Evolutionary conservation across 2,113 vertebrate species (phyloP), one percentile per base, ranked within the genome.

Genomic region (Centrocercus urophasianus): DNA sequence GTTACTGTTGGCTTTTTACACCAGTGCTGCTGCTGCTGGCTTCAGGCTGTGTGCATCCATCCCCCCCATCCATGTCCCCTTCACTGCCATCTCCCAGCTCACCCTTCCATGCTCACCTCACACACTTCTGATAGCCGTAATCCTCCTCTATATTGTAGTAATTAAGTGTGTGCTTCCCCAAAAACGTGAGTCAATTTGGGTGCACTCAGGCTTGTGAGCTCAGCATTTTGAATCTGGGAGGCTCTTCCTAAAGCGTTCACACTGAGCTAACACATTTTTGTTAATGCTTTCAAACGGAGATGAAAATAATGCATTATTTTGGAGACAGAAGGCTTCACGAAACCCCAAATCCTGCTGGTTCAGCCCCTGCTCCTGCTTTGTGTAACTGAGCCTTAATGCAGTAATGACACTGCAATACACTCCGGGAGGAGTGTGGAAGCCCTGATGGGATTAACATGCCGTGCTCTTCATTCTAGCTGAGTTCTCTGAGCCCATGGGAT

Each of bases 191-290:
- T 59, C 79, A 30, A 79, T 87, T 38, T 59, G 21, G 59, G 30
- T 70, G 83, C 16, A 17, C 69, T 65, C 4, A 2, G 50, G 48
- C 54, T 67, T 59, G 17, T n/a, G 28, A 2, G 4, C 50, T 81
- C 61, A 42, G 43, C 11, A 52, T 57, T 77, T 42, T 30, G 8
- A 16, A 38, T 87, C 63, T 70, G 54, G 81, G 84, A 94, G 67
- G 47, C 52, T 27, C 66, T 90, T 91, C 83, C 80, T 14, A 27
- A 63, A 59, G 74, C 81, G 0, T 60, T 94, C 81, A 65, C 28
- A 56, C 80, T 66, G 91, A 95, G 85, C 91, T 89, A 77, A 94
- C 78, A 70, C 20, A 38, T 66, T 92, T 76, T 79, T 54, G 76
- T 83, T 89, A 82, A 66, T 64, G 59, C 60, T 89, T 93, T 92